A percentile compares a stretch with the other conserved stretches of the same genome.
These are phyloP conservation scores for Frankliniella fusca DNA, from an alignment of 2,888 invertebrate species.

Conservation along the genomic window DNA sequence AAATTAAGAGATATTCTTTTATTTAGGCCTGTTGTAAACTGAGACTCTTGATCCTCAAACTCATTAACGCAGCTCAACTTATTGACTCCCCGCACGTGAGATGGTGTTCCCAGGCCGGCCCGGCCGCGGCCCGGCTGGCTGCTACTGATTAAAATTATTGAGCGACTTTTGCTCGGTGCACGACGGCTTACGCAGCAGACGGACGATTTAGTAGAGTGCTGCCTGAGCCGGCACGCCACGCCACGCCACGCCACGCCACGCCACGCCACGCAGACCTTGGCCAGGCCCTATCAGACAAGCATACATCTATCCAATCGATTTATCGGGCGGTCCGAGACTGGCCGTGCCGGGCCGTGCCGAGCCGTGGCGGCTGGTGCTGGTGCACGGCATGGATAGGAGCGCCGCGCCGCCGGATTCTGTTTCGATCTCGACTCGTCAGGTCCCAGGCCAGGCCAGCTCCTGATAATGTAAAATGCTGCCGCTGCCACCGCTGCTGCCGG, in stretches of 20 bases:
- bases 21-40: no score
- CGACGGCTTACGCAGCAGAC: no score
- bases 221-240: no score
- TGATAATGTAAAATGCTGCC: background rate
- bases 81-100: background rate
- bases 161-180: no score
- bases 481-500: background rate
- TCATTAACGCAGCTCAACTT: no score
- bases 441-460: background rate
- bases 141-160: no score
- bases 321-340: background rate
- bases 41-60: no score
- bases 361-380: no score
- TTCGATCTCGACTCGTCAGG: conserved; percentile 23
- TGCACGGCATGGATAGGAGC: no score
- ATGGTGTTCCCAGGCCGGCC: background rate
- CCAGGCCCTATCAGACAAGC: conserved; percentile 5
- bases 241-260: background rate
- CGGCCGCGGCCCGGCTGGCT: background rate
- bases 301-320: background rate
- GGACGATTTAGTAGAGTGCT: no score
- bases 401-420: conserved; percentile 4
- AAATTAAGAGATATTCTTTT: no score
- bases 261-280: background rate
- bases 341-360: no score